phyloP scores from a whole-genome alignment of 2,888 invertebrate species.

The Drosophila setosimentum region DNA sequence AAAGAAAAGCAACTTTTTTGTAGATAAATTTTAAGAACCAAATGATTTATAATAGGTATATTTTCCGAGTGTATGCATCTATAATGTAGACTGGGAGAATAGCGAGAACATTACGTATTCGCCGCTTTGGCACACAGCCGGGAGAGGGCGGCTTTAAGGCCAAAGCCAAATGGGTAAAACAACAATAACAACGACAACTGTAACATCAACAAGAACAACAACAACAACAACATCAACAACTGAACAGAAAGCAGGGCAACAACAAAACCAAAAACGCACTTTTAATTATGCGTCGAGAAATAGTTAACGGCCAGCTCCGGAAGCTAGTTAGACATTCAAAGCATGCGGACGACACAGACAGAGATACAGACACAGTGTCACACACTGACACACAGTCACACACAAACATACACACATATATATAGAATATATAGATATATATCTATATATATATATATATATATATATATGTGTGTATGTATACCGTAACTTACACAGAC shows the following conservation, averaged over 20 bases:
- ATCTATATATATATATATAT: background rate
- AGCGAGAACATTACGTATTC: conserved; percentile 45
- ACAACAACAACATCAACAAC: conserved; percentile 2
- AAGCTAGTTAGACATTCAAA: conserved; percentile 66
- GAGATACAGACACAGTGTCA: background rate
- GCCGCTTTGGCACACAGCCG: conserved; percentile 21
- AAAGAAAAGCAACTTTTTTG: background rate
- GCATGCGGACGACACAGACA: conserved; percentile 30
- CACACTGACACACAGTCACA: conserved; percentile 12
- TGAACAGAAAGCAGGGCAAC: conserved; percentile 23
- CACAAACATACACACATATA: background rate
- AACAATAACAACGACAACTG: conserved; percentile 16
- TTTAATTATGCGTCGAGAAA: conserved; percentile 53
- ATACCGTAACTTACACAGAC: conserved; percentile 15
- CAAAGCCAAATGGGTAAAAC: conserved; percentile 45
- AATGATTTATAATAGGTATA: background rate
- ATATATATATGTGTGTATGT: background rate
- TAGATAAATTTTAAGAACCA: background rate
- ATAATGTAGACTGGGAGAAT: conserved; percentile 16
- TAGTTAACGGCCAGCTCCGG: conserved; percentile 56
- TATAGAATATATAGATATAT: background rate
- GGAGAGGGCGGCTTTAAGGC: conserved; percentile 64
- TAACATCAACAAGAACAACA: conserved; percentile 6
- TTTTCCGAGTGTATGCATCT: conserved; percentile 7
- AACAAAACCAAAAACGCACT: conserved; percentile 36